Base-by-base conservation (phyloP, 2,888 invertebrate species). In the Rotaria macrura region DNA sequence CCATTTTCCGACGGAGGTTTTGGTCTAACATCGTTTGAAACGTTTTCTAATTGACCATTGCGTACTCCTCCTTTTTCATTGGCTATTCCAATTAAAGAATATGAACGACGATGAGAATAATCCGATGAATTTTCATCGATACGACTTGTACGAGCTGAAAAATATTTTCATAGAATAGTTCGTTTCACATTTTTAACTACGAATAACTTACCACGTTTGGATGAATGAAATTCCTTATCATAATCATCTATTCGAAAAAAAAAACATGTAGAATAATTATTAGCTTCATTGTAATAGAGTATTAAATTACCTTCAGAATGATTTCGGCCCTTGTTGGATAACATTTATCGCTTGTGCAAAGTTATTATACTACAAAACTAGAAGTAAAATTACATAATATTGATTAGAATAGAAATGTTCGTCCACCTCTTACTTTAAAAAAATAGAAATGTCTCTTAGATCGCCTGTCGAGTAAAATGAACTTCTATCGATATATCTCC, bases 91-190 rank as follows among this genome's bases (percentile, higher is more conserved):
- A 6, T 34, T 20, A 20, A 34, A 1, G 65, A 65, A 34, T 20
- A 20, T 34, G 65, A 38, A 65, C 65, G 65, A 65, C 14, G 65
- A 6, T 65, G 65, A 38, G 65, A 65, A 65, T 65, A 65, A 34
- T 65, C 65, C 17, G 65, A 38, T 65, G 65, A 34, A 7, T 34
- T 34, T 29, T 65, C 34, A 65, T 65, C 65, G 3, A 65, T 65
- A 65, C 65, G 65, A 65, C 65, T 65, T 65, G 65, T 65, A 65
- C 65, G 65, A 65, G 65, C 65, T 65, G 38, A 65, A 34, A 34
- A 23, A 0, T 57, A 25, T 57, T 57, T 57, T 57, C 47, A 47
- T 47, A 47, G 2, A 47, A n/a, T n/a, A 47, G 14, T 47, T 47
- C 14, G 47, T 47, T 47, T 9, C 5, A 20, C 3, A 52, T 23